Evolutionary conservation across 2,113 vertebrate genomes (phyloP).

Genomic region (Coturnix japonica): DNA sequence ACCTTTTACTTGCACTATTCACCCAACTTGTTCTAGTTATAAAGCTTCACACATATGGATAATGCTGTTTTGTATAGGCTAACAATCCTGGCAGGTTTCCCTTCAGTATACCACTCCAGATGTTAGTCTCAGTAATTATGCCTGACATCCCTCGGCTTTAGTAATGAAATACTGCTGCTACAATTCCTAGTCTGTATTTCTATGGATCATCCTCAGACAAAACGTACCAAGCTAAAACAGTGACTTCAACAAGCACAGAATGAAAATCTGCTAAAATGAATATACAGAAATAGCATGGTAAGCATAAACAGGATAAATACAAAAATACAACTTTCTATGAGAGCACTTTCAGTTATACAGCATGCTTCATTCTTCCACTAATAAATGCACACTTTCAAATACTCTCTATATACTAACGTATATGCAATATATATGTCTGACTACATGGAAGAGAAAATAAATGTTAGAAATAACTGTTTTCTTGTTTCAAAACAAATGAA

Average conservation of each 20-base stretch:
- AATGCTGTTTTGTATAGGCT: slow-evolving; percentile 64
- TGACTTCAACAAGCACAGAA: not conserved
- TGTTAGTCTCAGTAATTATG: slow-evolving; percentile 78
- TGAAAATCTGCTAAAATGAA: slow-evolving; percentile 51
- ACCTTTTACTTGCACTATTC: slow-evolving; percentile 40
- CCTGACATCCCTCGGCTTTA: slow-evolving; percentile 77
- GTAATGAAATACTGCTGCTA: slow-evolving; percentile 74
- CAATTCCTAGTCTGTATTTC: slow-evolving; percentile 74
- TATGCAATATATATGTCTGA: not conserved
- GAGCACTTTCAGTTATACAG: not conserved
- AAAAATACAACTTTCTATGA: slow-evolving; percentile 5
- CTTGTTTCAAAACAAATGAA: not conserved
- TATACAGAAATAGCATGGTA: not conserved
- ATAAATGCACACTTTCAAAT: slow-evolving; percentile 16
- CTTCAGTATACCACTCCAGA: slow-evolving; percentile 79
- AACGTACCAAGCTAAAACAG: slow-evolving; percentile 39
- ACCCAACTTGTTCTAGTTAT: slow-evolving; percentile 42
- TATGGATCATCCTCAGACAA: slow-evolving; percentile 66
- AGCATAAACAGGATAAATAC: slow-evolving; percentile 40
- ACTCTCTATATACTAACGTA: no score
- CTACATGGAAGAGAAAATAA: not conserved
- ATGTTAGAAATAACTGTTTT: not conserved
- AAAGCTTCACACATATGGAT: slow-evolving; percentile 71
- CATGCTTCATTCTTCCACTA: not conserved
- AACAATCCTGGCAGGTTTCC: slow-evolving; percentile 76